Evolutionary conservation across 2,797 vertebrate species (phyloP), one percentile per base, ranked within the genome.

Genomic region (Crenichthys baileyi): DNA sequence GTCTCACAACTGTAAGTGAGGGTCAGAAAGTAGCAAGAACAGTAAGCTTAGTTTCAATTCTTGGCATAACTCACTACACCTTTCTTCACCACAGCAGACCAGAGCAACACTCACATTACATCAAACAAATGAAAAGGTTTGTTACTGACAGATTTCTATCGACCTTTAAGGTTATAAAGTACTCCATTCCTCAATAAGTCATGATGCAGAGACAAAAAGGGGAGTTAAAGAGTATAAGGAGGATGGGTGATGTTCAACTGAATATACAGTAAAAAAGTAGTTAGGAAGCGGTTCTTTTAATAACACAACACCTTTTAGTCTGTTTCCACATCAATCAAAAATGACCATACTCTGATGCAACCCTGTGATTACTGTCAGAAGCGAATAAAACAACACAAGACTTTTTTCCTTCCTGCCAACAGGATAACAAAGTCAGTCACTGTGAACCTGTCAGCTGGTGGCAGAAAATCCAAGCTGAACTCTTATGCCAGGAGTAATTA

Each of bases 401-500:
- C 53, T 31, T 29, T 26, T 39, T 36, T n/a, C 78, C 70, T 9
- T 39, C 2, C 16, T 77, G 29, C 76, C 82, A 81, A 12, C 9
- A 50, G 76, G 53, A 70, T 39, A 76, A 46, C 39, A 79, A 83
- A 78, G 60, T 36, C 80, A 77, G 79, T 73, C 76, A 75, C 85
- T 44, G 73, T 77, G 74, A 88, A 85, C 85, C 77, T 75, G 78
- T 15, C 39, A 72, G 80, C 83, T 76, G 79, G 48, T 65, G 71
- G 78, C 76, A 83, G 73, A 80, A 80, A 87, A 89, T 83, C 83
- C 82, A 70, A 70, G 58, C 86, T 78, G 65, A 83, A 88, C 88
- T 82, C 73, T 79, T 81, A 77, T 85, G 77, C 83, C 87, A 88
- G 76, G 80, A 84, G 79, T 85, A 93, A 89, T 91, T 90, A 88